Percentiles rank a stretch among this genome's conserved stretches.
Evolutionary conservation across 2,888 invertebrate species (phyloP).

Genomic region (Strigamia crassipes): DNA sequence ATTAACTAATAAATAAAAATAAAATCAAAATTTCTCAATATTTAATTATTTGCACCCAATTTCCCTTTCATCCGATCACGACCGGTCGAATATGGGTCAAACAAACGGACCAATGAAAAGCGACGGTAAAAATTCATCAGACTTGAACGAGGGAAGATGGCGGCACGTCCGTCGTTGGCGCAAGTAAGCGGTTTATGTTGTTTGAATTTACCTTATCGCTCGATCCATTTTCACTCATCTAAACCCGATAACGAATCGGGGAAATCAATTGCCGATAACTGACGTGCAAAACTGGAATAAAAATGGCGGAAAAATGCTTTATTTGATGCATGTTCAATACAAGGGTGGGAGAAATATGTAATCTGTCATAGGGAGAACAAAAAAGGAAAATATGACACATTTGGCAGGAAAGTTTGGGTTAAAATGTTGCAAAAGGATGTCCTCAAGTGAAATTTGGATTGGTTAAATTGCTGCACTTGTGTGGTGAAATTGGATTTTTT

Average conservation of each 20-base stretch:
- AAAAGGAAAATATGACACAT: neutral
- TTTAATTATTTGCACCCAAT: no score
- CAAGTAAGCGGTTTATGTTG: conserved; percentile 33
- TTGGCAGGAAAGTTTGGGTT: neutral
- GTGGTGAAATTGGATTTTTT: neutral
- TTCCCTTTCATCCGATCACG: neutral
- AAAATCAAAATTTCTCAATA: no score
- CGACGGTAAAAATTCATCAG: neutral
- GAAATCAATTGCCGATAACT: neutral
- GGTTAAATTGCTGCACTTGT: neutral
- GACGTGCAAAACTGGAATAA: no score
- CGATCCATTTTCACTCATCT: neutral
- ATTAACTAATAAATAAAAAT: no score
- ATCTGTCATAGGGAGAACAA: no score
- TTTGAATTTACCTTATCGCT: neutral
- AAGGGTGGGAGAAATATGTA: no score
- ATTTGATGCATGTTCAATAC: neutral
- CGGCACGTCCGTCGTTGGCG: conserved; percentile 8
- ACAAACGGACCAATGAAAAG: neutral
- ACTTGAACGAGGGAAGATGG: conserved; percentile 16
- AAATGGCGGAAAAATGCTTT: no score
- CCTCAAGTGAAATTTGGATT: neutral
- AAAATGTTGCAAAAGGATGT: no score
- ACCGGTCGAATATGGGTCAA: neutral
- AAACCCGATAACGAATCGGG: neutral